phyloP scores from a whole-genome alignment of 1,140 invertebrate species.

The Contarinia nasturtii region DNA sequence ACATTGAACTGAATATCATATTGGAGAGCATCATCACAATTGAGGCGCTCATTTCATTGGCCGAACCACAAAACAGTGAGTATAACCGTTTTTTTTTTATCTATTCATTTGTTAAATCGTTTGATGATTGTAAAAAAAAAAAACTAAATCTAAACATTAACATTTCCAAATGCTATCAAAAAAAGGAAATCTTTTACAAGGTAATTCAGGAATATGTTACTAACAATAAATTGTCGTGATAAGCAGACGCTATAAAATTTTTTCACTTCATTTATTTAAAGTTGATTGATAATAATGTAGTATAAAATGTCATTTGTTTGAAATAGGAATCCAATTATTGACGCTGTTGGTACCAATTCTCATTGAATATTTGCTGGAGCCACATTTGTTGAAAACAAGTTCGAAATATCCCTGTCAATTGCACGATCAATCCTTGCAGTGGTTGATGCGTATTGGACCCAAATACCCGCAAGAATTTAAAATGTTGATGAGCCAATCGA shows the following conservation, averaged over 20 bases:
- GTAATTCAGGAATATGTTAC: too few relatives aligned
- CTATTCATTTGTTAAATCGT: neutral
- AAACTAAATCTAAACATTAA: too few relatives aligned
- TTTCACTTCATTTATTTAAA: too few relatives aligned
- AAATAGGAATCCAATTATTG: constrained; percentile 74
- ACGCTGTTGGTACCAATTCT: constrained; percentile 73
- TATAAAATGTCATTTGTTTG: too few relatives aligned
- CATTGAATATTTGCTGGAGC: constrained; percentile 63
- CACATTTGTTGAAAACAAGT: constrained; percentile 35
- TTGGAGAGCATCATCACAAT: constrained; percentile 47
- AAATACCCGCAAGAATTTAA: constrained; percentile 88
- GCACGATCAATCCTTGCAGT: constrained; percentile 72
- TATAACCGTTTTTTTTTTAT: constrained; percentile 12
- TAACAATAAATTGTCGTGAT: too few relatives aligned
- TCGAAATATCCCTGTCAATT: constrained; percentile 44
- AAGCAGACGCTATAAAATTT: too few relatives aligned
- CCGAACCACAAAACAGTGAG: constrained; percentile 61
- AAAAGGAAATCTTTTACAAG: constrained; percentile 16
- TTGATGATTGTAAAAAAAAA: too few relatives aligned
- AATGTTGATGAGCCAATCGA: constrained; percentile 63
- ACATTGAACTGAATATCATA: constrained; percentile 40
- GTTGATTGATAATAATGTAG: too few relatives aligned
- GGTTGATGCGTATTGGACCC: constrained; percentile 78
- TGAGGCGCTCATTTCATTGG: constrained; percentile 51
- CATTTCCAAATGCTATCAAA: neutral